A percentile compares a stretch with the other conserved stretches of the same genome.
Evolutionary conservation across 2,113 vertebrate genomes (phyloP).

Genomic region (Eurystomus gularis): DNA sequence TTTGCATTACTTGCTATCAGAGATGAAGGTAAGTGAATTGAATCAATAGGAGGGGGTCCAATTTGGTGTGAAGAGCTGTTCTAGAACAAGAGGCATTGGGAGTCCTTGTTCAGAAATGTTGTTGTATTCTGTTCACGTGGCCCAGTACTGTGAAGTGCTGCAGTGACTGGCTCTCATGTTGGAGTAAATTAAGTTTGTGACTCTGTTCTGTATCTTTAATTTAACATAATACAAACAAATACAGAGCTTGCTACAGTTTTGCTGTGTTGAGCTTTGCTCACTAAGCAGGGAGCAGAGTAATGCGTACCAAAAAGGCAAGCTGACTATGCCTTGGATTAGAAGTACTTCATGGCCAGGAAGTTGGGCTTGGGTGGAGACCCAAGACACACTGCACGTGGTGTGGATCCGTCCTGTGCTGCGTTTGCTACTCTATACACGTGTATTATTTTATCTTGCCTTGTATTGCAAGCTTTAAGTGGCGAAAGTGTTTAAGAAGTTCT

Average conservation of each 20-base stretch:
- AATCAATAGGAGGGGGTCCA: neutral
- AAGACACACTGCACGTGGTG: neutral
- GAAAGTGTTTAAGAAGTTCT: neutral
- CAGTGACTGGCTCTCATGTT: neutral
- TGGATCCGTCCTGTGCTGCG: neutral
- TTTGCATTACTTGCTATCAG: neutral
- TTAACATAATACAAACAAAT: neutral
- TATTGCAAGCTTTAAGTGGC: neutral
- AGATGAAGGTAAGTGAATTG: neutral
- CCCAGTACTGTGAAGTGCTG: neutral
- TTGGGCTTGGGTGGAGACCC: neutral
- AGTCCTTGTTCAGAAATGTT: neutral
- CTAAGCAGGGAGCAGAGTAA: neutral
- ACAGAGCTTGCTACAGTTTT: neutral
- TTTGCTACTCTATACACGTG: fast-evolving
- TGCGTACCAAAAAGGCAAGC: neutral
- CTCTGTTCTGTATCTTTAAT: neutral
- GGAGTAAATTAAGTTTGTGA: neutral
- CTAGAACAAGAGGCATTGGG: neutral
- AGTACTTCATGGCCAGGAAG: neutral
- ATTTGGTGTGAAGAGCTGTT: neutral
- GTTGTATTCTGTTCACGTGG: neutral
- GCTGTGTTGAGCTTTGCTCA: neutral
- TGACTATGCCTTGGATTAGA: neutral
- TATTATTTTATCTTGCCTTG: neutral